phyloP scores from a whole-genome alignment of 2,888 invertebrate genomes.

The Pardosa pseudoannulata region DNA sequence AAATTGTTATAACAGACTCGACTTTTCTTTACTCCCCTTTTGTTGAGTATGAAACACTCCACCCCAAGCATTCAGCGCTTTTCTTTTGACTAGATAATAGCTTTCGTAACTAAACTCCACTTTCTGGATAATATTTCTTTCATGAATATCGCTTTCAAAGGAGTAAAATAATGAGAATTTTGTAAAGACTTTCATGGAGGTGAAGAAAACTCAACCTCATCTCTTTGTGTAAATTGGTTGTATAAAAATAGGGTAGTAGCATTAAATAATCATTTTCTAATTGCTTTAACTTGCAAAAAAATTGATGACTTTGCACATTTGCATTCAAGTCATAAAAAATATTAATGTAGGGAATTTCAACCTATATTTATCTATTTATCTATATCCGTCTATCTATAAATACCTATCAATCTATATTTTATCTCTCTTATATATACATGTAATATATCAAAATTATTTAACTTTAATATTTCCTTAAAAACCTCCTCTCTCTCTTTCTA shows the following conservation, averaged over 20 bases:
- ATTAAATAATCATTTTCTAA: background rate
- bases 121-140: background rate
- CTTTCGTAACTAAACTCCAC: background rate
- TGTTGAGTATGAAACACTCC: background rate
- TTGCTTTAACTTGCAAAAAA: background rate
- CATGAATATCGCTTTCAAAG: background rate
- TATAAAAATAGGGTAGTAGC: background rate
- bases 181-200: background rate
- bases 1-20: background rate
- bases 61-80: background rate
- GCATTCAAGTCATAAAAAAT: too few species aligned
- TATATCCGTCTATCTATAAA: too few species aligned
- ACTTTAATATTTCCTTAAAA: too few species aligned
- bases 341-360: too few species aligned
- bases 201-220: background rate
- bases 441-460: too few species aligned
- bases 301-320: too few species aligned
- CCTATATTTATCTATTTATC: too few species aligned
- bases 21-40: background rate
- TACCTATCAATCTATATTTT: too few species aligned
- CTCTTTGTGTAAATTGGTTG: background rate
- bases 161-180: conserved; percentile 1
- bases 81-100: background rate
- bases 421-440: too few species aligned
- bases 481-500: too few species aligned